A percentile compares a stretch with the other conserved stretches of the same genome.
phyloP scores from a whole-genome alignment of 2,888 invertebrate species.

The Dichetophora obliterata region DNA sequence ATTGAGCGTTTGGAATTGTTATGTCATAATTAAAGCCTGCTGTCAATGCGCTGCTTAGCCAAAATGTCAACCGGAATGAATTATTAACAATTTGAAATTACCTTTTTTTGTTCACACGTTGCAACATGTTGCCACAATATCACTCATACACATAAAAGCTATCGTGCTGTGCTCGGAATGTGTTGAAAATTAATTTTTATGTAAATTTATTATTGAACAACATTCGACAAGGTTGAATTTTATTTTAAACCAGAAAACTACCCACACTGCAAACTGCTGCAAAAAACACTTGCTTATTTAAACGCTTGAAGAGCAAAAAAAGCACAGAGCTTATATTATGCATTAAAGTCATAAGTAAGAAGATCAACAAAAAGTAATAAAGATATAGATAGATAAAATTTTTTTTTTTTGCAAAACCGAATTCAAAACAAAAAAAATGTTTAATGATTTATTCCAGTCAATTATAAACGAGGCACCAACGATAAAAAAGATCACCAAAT shows the following conservation, averaged over 20 bases:
- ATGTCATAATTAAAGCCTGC: too few species aligned
- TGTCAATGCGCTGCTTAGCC: too few species aligned
- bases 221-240: neutral
- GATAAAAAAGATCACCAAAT: neutral
- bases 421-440: neutral
- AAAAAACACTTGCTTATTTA: conserved; percentile 6
- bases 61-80: too few species aligned
- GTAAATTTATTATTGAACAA: too few species aligned
- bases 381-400: neutral
- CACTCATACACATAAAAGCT: neutral
- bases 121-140: neutral
- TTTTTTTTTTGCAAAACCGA: neutral
- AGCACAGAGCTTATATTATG: neutral
- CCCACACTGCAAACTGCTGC: neutral
- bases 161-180: neutral
- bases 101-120: too few species aligned
- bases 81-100: too few species aligned
- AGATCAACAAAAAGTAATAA: neutral
- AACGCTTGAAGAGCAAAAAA: neutral
- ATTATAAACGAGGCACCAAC: conserved; percentile 42
- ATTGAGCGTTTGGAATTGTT: too few species aligned
- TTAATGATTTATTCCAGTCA: conserved; percentile 58
- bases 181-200: too few species aligned
- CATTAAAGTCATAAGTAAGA: neutral
- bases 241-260: neutral